Percentiles rank a stretch among this genome's conserved stretches.
phyloP scores from a whole-genome alignment of 2,888 invertebrate species.

The Tyria jacobaeae region DNA sequence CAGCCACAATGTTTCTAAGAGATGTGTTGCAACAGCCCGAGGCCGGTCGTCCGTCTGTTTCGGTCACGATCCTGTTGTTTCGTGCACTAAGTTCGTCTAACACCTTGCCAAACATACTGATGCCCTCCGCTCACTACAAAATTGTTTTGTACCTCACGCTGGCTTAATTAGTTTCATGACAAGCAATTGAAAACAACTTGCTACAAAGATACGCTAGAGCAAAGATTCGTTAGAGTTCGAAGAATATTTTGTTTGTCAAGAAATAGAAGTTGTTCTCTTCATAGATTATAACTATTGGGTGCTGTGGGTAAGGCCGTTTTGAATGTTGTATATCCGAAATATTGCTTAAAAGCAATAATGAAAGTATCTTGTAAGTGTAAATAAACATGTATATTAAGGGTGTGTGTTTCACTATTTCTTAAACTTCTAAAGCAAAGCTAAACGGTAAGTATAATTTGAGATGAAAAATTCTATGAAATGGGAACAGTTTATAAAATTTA shows the following conservation, averaged over 20 bases:
- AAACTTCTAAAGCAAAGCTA: background rate
- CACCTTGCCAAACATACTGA: slow-evolving; percentile 59
- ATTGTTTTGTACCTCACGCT: slow-evolving; percentile 45
- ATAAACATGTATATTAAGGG: background rate
- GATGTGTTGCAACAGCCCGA: slow-evolving; percentile 76
- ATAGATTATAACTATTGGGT: slow-evolving; percentile 22
- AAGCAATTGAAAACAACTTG: slow-evolving; percentile 28
- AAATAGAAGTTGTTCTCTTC: slow-evolving; percentile 15
- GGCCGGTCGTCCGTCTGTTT: slow-evolving; percentile 72
- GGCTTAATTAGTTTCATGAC: slow-evolving; percentile 47
- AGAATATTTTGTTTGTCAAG: slow-evolving; percentile 16
- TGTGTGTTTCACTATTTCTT: background rate
- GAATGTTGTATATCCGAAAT: slow-evolving; percentile 21
- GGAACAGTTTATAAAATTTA: background rate
- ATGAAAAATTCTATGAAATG: background rate
- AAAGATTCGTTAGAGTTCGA: slow-evolving; percentile 9
- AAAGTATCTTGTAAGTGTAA: slow-evolving; percentile 34
- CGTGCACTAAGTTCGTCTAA: slow-evolving; percentile 62
- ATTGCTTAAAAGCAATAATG: slow-evolving; percentile 8
- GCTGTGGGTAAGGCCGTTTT: slow-evolving; percentile 7
- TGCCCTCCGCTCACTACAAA: slow-evolving; percentile 45
- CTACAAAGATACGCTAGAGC: slow-evolving; percentile 21
- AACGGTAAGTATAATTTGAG: background rate
- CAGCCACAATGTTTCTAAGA: slow-evolving; percentile 72
- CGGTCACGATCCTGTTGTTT: slow-evolving; percentile 74